Percentiles rank a stretch among this genome's conserved stretches.
phyloP scores from a whole-genome alignment of 2,888 invertebrate species.

The Philonicus albiceps region DNA sequence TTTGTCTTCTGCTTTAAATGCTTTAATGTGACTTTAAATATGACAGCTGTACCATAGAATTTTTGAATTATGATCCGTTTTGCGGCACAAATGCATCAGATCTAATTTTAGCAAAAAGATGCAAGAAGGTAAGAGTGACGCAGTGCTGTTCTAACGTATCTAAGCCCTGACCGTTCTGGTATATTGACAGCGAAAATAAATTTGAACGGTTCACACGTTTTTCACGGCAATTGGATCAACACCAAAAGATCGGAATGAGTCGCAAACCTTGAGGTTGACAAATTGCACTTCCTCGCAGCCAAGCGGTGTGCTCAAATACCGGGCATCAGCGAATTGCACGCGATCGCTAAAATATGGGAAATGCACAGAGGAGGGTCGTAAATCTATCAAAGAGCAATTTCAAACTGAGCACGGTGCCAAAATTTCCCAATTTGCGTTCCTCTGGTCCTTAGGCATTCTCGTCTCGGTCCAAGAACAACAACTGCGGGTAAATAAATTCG shows the following conservation, averaged over 20 bases:
- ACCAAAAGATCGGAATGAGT: neutral
- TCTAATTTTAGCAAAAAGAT: neutral
- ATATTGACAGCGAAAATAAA: neutral
- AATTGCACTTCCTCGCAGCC: neutral
- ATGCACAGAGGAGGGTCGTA: neutral
- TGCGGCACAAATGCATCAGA: neutral
- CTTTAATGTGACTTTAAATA: neutral
- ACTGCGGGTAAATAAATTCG: constrained; percentile 1
- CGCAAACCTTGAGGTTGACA: neutral
- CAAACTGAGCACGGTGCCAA: neutral
- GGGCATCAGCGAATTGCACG: neutral
- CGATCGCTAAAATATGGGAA: neutral
- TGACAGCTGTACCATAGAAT: neutral
- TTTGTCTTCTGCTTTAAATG: neutral
- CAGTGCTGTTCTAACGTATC: neutral
- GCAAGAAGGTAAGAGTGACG: neutral
- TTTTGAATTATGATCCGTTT: neutral
- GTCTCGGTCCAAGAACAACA: constrained; percentile 2
- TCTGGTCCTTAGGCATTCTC: neutral
- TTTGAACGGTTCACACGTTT: neutral
- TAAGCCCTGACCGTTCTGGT: neutral
- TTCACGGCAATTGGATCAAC: neutral
- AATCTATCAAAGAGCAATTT: constrained; percentile 33
- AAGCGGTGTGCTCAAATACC: neutral
- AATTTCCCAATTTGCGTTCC: neutral